phyloP scores from a whole-genome alignment of 2,797 vertebrate genomes.

The Vespertilio murinus region DNA sequence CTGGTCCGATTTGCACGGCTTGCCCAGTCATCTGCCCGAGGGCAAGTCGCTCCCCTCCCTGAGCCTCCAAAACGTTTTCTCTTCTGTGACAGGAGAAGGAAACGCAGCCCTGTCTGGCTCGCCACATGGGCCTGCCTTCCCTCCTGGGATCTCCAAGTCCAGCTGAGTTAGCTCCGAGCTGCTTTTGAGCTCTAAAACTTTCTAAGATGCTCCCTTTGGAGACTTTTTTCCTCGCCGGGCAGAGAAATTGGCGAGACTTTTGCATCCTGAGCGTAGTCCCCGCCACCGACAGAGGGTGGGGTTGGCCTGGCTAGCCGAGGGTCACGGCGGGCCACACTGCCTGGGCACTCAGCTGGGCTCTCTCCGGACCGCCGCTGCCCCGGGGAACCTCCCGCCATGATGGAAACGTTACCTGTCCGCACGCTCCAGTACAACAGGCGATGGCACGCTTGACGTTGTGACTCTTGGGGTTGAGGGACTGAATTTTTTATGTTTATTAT shows the following conservation, averaged over 20 bases:
- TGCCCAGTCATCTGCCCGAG: not conserved
- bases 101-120: not conserved
- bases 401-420: not conserved
- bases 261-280: not conserved
- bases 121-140: not conserved
- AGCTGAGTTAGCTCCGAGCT: not conserved
- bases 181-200: not conserved
- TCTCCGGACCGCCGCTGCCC: not conserved
- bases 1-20: not conserved
- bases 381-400: accelerated
- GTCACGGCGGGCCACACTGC: not conserved
- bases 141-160: not conserved
- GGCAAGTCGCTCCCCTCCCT: not conserved
- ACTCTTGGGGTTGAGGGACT: not conserved
- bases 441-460: not conserved
- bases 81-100: not conserved
- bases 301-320: not conserved
- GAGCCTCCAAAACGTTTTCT: not conserved
- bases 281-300: not conserved
- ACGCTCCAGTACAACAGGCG: not conserved
- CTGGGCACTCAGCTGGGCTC: not conserved
- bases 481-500: slow-evolving; percentile 23
- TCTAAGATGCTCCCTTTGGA: not conserved
- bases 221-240: not conserved
- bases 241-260: not conserved